phyloP scores from a whole-genome alignment of 1,140 invertebrate genomes.

The Hydropsyche tenuis region DNA sequence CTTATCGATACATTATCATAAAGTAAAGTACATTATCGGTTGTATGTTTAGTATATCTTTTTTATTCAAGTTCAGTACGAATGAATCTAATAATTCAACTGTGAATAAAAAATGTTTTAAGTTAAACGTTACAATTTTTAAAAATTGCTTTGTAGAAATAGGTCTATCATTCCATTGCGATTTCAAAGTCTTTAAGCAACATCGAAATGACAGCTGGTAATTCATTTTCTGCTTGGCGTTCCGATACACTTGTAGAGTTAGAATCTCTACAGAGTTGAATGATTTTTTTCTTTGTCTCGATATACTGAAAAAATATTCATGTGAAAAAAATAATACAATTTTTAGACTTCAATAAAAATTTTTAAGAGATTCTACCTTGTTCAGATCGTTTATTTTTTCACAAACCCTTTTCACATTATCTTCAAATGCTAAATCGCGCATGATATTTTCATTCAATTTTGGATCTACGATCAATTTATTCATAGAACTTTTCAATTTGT shows the following conservation, averaged over 20 bases:
- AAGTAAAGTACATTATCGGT: no score
- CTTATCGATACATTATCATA: no score
- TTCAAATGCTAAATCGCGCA: constrained; percentile 40
- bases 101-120: no score
- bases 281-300: constrained; percentile 37
- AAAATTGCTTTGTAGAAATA: no score
- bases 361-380: constrained; percentile 26
- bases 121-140: no score
- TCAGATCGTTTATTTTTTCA: constrained; percentile 32
- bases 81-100: no score
- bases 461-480: no score
- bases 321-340: no score
- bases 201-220: constrained; percentile 24
- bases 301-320: constrained; percentile 41
- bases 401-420: constrained; percentile 26
- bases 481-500: background rate
- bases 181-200: constrained; percentile 41
- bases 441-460: background rate
- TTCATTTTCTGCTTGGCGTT: background rate
- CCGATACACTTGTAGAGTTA: background rate
- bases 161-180: background rate
- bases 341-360: no score
- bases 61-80: no score
- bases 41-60: no score
- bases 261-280: constrained; percentile 19